phyloP scores from a whole-genome alignment of 2,888 invertebrate species.

The Terebella lapidaria region DNA sequence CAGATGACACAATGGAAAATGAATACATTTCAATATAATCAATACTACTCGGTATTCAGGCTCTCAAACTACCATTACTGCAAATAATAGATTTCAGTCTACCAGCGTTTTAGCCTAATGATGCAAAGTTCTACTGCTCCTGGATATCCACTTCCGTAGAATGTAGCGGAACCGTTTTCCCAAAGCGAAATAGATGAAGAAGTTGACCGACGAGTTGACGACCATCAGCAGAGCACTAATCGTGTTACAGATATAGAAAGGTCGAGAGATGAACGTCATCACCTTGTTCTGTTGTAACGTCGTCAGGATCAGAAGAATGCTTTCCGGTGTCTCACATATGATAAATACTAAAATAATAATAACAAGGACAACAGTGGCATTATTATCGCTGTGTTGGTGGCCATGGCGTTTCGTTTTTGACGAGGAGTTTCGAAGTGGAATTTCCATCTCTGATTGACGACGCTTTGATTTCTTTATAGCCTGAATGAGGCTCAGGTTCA shows the following conservation, averaged over 20 bases:
- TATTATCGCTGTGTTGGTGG: constrained; percentile 14
- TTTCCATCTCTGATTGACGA: neutral
- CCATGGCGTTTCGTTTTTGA: neutral
- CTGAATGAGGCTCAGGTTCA: constrained; percentile 20
- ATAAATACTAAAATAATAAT: constrained; percentile 22
- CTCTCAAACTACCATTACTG: too few relatives aligned
- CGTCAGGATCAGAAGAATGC: constrained; percentile 12
- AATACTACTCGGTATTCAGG: too few relatives aligned
- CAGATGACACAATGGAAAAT: too few relatives aligned
- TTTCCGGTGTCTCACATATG: constrained; percentile 24
- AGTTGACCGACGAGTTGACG: constrained; percentile 25
- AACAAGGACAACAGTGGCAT: constrained; percentile 25
- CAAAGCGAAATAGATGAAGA: constrained; percentile 25
- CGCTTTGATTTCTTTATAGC: constrained; percentile 18
- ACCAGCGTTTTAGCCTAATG: too few relatives aligned
- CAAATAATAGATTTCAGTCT: too few relatives aligned
- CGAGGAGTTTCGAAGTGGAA: neutral
- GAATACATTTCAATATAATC: too few relatives aligned
- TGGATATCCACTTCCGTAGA: too few relatives aligned
- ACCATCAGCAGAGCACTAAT: constrained; percentile 18
- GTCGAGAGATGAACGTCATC: neutral
- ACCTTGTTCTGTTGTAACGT: neutral
- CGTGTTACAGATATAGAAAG: neutral
- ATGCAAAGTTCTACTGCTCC: too few relatives aligned
- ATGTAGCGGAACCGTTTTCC: constrained; percentile 22